Percentiles rank a stretch among this genome's conserved stretches.
Evolutionary conservation across 2,888 invertebrate genomes (phyloP).

Genomic region (Bembecia ichneumoniformis): DNA sequence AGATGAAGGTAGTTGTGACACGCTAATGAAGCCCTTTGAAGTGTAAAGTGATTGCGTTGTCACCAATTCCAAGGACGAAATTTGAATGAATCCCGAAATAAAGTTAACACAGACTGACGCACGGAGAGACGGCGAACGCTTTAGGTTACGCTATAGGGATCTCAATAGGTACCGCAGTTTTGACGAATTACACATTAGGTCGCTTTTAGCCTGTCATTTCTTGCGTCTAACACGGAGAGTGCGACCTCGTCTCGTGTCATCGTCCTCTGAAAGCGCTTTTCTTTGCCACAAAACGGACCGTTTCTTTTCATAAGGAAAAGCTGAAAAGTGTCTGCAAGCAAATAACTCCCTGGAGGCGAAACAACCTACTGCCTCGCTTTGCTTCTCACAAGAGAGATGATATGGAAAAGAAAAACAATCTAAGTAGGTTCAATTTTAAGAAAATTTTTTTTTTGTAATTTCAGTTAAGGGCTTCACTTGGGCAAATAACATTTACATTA

Average conservation of each 20-base stretch:
- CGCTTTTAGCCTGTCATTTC: constrained; percentile 60
- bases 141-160: constrained; percentile 8
- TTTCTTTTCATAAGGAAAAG: constrained; percentile 72
- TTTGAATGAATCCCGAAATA: constrained; percentile 34
- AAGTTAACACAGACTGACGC: constrained; percentile 19
- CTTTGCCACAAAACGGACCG: constrained; percentile 69
- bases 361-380: constrained; percentile 69
- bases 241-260: constrained; percentile 71
- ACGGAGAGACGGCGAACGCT: constrained; percentile 13
- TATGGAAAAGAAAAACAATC: constrained; percentile 30
- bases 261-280: constrained; percentile 72
- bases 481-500: no score
- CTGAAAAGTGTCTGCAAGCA: constrained; percentile 72
- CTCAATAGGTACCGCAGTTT: constrained; percentile 29
- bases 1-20: constrained; percentile 19
- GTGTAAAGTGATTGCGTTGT: constrained; percentile 43
- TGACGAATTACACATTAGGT: constrained; percentile 64
- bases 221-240: constrained; percentile 61
- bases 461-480: background rate
- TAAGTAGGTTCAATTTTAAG: background rate
- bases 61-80: constrained; percentile 27
- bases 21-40: constrained; percentile 30
- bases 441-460: background rate
- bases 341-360: constrained; percentile 68
- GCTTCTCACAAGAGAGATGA: constrained; percentile 46